These are phyloP conservation scores for Silurus lanzhouensis DNA, from an alignment of 2,797 vertebrate genomes.

Conservation along the genomic window DNA sequence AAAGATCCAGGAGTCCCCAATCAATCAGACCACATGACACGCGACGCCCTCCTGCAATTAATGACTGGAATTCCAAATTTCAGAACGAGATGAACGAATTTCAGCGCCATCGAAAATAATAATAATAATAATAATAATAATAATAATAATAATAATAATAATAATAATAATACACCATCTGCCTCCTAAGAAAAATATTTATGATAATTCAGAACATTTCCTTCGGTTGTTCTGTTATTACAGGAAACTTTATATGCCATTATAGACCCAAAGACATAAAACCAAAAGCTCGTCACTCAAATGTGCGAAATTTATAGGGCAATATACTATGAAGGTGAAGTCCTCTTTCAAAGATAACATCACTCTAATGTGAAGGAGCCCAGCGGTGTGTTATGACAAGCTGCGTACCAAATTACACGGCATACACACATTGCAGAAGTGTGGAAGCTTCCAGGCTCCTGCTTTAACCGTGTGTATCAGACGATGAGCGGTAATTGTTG, in stretches of 20 bases:
- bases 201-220: background rate
- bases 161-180: background rate
- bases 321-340: background rate
- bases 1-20: constrained; percentile 68
- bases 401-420: constrained; percentile 8
- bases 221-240: background rate
- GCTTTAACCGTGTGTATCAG: constrained; percentile 37
- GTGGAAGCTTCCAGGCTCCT: background rate
- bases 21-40: constrained; percentile 78
- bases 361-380: background rate
- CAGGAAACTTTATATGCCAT: background rate
- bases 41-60: constrained; percentile 73
- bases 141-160: background rate
- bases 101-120: constrained; percentile 9
- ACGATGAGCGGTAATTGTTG: constrained; percentile 17
- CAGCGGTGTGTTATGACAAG: constrained; percentile 17
- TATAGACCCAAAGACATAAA: constrained; percentile 1
- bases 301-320: constrained; percentile 17
- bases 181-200: no score
- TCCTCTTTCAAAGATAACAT: background rate
- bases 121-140: background rate
- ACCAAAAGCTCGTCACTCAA: background rate
- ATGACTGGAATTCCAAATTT: constrained; percentile 64
- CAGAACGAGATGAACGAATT: background rate
- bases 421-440: background rate